These are phyloP conservation scores for Drosophila greeni DNA, from an alignment of 2,888 invertebrate genomes.

Conservation along the genomic window DNA sequence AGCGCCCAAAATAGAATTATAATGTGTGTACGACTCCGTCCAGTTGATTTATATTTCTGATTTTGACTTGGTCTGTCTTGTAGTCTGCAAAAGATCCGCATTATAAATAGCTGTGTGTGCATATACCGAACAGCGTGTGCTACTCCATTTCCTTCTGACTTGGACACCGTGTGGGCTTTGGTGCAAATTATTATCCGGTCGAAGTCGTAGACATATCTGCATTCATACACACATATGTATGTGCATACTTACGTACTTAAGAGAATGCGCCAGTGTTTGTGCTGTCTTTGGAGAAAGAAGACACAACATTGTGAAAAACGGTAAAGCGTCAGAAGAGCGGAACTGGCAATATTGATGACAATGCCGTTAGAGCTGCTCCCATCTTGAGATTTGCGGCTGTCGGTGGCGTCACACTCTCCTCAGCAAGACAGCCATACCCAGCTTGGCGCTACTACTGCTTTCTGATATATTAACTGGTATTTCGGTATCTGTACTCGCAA, in stretches of 20 bases:
- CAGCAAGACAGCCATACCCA: slow-evolving; percentile 22
- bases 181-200: slow-evolving; percentile 14
- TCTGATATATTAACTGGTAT: neutral
- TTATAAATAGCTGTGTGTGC: slow-evolving; percentile 42
- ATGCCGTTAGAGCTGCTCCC: slow-evolving; percentile 67
- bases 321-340: slow-evolving; percentile 71
- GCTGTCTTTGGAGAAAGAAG: slow-evolving; percentile 22
- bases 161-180: slow-evolving; percentile 26
- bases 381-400: slow-evolving; percentile 52
- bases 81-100: slow-evolving; percentile 12
- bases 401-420: slow-evolving; percentile 18
- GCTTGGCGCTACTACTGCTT: neutral
- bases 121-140: slow-evolving; percentile 45
- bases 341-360: slow-evolving; percentile 62
- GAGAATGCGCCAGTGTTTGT: slow-evolving; percentile 5
- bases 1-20: slow-evolving; percentile 66
- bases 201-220: slow-evolving; percentile 5
- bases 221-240: neutral
- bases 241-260: neutral
- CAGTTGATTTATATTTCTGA: slow-evolving; percentile 34
- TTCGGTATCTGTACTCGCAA: neutral
- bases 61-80: slow-evolving; percentile 32
- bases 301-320: slow-evolving; percentile 59
- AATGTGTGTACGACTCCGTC: slow-evolving; percentile 53
- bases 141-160: slow-evolving; percentile 25